phyloP scores from a whole-genome alignment of 2,888 invertebrate species.

The Plutella xylostella region DNA sequence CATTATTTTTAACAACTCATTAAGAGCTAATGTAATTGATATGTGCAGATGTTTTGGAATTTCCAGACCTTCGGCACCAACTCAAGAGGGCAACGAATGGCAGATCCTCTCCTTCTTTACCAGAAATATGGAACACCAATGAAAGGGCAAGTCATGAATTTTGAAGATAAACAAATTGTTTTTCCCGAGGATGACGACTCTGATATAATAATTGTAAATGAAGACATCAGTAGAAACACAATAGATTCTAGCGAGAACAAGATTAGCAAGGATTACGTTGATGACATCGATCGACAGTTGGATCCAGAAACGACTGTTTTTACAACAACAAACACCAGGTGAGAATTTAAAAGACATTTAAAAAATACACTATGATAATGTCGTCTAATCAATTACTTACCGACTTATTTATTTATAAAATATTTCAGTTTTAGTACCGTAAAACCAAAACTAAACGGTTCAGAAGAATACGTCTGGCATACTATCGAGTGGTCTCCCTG shows the following conservation, averaged over 20 bases:
- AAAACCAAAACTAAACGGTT: constrained; percentile 45
- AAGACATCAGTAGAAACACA: constrained; percentile 42
- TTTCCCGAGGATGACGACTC: constrained; percentile 55
- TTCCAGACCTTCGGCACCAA: constrained; percentile 78
- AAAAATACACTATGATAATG: not conserved
- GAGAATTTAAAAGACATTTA: no score
- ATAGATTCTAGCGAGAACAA: no score
- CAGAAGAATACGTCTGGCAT: constrained; percentile 78
- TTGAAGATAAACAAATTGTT: constrained; percentile 50
- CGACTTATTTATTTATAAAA: not conserved
- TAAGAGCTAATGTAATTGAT: constrained; percentile 48
- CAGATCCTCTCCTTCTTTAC: constrained; percentile 51
- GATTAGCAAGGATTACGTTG: constrained; percentile 27
- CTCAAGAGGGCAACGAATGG: constrained; percentile 78
- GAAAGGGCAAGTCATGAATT: constrained; percentile 40
- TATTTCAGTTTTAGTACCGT: constrained; percentile 24
- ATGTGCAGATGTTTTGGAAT: constrained; percentile 83
- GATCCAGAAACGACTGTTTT: no score
- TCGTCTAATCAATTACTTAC: not conserved
- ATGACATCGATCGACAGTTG: constrained; percentile 27
- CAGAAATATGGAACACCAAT: constrained; percentile 47
- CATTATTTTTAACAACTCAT: not conserved
- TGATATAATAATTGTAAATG: constrained; percentile 58
- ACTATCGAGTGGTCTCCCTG: constrained; percentile 89
- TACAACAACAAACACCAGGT: no score